Evolutionary conservation across 2,888 invertebrate species (phyloP).

Genomic region (Synanthedon myopaeformis): DNA sequence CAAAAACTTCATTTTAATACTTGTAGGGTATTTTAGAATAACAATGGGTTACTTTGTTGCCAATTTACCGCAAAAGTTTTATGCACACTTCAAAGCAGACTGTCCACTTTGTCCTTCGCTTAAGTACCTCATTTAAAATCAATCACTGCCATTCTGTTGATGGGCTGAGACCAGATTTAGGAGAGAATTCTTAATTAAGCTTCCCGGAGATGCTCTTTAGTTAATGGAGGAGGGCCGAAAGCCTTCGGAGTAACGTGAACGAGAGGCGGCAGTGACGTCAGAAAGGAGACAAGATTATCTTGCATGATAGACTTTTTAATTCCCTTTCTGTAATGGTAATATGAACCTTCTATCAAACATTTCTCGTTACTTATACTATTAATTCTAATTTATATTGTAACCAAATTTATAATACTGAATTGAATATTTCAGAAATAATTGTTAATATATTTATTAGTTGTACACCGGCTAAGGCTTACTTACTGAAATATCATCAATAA

Average conservation of each 20-base stretch:
- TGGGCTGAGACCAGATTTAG: constrained; percentile 48
- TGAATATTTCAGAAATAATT: too few species aligned
- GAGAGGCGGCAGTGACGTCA: constrained; percentile 37
- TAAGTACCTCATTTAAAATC: constrained; percentile 23
- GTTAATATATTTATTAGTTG: too few species aligned
- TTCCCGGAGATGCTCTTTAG: constrained; percentile 54
- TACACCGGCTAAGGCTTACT: too few species aligned
- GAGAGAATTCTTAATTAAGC: constrained; percentile 68
- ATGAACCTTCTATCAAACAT: too few species aligned
- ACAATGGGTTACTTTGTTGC: too few species aligned
- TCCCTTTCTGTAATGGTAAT: neutral
- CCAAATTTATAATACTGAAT: too few species aligned
- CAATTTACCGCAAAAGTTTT: neutral
- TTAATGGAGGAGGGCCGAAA: constrained; percentile 58
- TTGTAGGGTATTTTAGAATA: too few species aligned
- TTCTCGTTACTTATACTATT: too few species aligned
- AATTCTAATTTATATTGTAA: too few species aligned
- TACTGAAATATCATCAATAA: too few species aligned
- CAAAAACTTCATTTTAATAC: too few species aligned
- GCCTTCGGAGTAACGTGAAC: constrained; percentile 49
- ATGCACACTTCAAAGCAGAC: neutral
- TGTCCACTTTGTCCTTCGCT: neutral
- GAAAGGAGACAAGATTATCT: constrained; percentile 38
- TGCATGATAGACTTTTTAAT: constrained; percentile 3
- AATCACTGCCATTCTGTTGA: constrained; percentile 56